phyloP scores from a whole-genome alignment of 2,797 vertebrate species.

The Meriones psammophilus region DNA sequence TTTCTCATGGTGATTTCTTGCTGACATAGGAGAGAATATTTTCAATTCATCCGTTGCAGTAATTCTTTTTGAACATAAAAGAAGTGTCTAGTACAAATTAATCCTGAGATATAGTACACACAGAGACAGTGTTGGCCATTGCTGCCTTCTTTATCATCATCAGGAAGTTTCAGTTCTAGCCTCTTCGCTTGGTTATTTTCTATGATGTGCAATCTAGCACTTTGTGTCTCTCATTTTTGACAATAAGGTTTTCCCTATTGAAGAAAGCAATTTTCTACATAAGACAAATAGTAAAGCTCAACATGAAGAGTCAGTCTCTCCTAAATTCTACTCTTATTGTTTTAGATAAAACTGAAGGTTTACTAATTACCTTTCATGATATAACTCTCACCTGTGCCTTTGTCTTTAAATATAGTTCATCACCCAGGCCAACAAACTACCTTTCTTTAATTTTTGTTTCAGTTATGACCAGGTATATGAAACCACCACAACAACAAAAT shows the following conservation, averaged over 20 bases:
- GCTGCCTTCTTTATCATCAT: rapidly evolving
- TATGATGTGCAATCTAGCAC: rapidly evolving
- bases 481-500: not conserved
- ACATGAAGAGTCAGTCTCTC: not conserved
- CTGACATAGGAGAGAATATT: rapidly evolving
- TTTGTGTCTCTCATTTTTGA: not conserved
- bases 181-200: not conserved
- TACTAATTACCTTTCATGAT: not conserved
- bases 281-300: not conserved
- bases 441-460: not conserved
- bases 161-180: not conserved
- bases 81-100: no score
- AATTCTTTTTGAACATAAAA: not conserved
- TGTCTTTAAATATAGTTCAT: not conserved
- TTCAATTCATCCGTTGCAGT: not conserved
- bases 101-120: not conserved
- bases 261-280: not conserved
- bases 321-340: not conserved
- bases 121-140: not conserved
- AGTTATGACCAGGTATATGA: not conserved
- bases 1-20: not conserved
- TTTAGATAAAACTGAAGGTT: not conserved
- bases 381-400: rapidly evolving
- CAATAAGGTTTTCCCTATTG: not conserved
- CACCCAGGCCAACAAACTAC: not conserved